Evolutionary conservation across 2,888 invertebrate species (phyloP).

Genomic region (Aplocera efformata): DNA sequence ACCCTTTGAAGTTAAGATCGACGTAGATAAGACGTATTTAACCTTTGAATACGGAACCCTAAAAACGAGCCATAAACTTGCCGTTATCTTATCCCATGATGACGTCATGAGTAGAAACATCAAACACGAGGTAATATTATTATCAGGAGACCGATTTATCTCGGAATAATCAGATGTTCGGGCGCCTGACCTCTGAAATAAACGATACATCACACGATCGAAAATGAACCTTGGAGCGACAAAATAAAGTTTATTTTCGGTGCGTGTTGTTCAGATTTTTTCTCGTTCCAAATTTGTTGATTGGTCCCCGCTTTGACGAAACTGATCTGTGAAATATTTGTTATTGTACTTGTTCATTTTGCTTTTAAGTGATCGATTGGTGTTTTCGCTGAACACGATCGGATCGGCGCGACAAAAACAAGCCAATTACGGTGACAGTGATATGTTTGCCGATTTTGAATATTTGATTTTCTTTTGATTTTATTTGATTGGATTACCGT

Average conservation of each 20-base stretch:
- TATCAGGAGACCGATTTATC: constrained; percentile 12
- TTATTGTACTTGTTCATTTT: constrained; percentile 17
- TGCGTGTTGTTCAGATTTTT: constrained; percentile 13
- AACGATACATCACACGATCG: constrained; percentile 32
- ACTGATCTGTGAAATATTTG: constrained; percentile 40
- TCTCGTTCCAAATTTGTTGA: constrained; percentile 42
- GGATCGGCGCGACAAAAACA: not conserved
- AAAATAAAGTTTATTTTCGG: constrained; percentile 10
- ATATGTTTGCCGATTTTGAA: too few species aligned
- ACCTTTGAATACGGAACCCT: too few species aligned
- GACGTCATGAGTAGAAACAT: constrained; percentile 11
- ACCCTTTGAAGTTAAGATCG: too few species aligned
- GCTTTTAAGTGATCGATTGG: constrained; percentile 20
- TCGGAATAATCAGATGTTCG: constrained; percentile 33
- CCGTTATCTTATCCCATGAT: constrained; percentile 7
- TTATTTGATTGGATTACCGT: too few species aligned
- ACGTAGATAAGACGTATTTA: too few species aligned
- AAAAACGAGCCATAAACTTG: too few species aligned
- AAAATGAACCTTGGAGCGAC: constrained; percentile 23
- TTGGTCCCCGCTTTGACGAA: constrained; percentile 59
- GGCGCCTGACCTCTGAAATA: constrained; percentile 45
- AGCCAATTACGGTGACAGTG: not conserved
- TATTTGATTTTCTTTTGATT: too few species aligned
- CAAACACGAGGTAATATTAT: constrained; percentile 10
- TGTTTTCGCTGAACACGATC: constrained; percentile 2